Evolutionary conservation across 2,797 vertebrate species (phyloP).

Genomic region (Chiroxiphia lanceolata): DNA sequence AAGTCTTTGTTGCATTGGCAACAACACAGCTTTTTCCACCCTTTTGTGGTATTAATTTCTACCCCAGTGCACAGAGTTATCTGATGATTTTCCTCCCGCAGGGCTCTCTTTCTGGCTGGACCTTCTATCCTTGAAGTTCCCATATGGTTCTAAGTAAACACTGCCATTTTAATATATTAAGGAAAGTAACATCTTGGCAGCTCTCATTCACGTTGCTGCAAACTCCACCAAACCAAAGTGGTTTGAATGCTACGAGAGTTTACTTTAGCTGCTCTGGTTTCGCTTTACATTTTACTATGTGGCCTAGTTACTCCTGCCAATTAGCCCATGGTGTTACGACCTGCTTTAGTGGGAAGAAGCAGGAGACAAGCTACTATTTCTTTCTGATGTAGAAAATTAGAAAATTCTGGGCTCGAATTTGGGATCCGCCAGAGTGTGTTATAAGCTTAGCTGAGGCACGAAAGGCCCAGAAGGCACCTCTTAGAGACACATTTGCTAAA

Average conservation of each 20-base stretch:
- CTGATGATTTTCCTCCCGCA: constrained; percentile 47
- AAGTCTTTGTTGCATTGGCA: not conserved
- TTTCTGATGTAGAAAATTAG: constrained; percentile 59
- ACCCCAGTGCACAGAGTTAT: not conserved
- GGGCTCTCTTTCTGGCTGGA: constrained; percentile 21
- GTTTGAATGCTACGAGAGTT: constrained; percentile 42
- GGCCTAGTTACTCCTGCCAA: constrained; percentile 54
- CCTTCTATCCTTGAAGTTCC: constrained; percentile 29
- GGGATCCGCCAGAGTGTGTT: not conserved
- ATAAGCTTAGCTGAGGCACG: not conserved
- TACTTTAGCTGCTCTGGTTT: constrained; percentile 67
- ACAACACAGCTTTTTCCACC: constrained; percentile 9
- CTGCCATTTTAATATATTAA: constrained; percentile 34
- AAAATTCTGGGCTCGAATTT: constrained; percentile 37
- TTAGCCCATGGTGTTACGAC: constrained; percentile 51
- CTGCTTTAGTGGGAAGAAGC: constrained; percentile 51
- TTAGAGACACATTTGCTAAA: constrained; percentile 6
- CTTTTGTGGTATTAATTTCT: not conserved
- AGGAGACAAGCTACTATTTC: constrained; percentile 60
- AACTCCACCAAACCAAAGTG: constrained; percentile 62
- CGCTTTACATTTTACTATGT: constrained; percentile 54
- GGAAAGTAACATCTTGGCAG: constrained; percentile 60
- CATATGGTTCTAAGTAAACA: constrained; percentile 60
- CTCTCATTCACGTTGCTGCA: constrained; percentile 17
- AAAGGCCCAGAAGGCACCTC: constrained; percentile 33